A percentile compares a stretch with the other conserved stretches of the same genome.
Evolutionary conservation across 2,113 vertebrate species (phyloP).

Genomic region (Bostrychus sinensis): DNA sequence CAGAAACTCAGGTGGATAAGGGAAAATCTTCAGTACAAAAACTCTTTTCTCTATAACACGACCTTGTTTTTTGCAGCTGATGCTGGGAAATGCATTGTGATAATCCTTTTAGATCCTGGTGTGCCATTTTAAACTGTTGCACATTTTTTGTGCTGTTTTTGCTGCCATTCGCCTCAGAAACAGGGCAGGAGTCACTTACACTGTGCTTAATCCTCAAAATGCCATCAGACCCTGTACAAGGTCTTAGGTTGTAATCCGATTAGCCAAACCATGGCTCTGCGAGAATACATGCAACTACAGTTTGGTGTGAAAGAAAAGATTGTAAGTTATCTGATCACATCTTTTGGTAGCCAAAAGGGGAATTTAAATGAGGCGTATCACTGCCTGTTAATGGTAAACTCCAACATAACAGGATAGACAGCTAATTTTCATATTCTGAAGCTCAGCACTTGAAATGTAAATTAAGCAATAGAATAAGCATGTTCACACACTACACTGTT

Average conservation of each 20-base stretch:
- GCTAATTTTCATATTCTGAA: conserved; percentile 24
- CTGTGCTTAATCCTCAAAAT: conserved; percentile 59
- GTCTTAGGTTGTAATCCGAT: conserved; percentile 66
- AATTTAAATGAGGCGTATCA: conserved; percentile 27
- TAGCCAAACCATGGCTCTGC: conserved; percentile 42
- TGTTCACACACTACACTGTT: not conserved
- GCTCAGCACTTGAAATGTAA: conserved; percentile 4
- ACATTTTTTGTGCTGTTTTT: conserved; percentile 16
- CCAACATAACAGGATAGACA: conserved; percentile 17
- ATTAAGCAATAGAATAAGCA: conserved; percentile 19
- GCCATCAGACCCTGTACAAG: conserved; percentile 49
- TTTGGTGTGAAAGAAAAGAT: conserved; percentile 36
- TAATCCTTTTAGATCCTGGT: conserved; percentile 52
- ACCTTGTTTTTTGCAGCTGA: conserved; percentile 42
- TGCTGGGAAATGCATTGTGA: conserved; percentile 25
- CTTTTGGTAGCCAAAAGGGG: conserved; percentile 36
- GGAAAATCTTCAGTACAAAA: not conserved
- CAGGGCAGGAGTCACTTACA: conserved; percentile 39
- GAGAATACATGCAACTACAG: conserved; percentile 32
- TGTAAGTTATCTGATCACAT: conserved; percentile 44
- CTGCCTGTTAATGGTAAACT: conserved; percentile 13
- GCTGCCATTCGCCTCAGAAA: conserved; percentile 21
- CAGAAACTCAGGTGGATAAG: conserved; percentile 6
- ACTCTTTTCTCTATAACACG: conserved; percentile 6
- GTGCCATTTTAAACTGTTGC: conserved; percentile 26